These are phyloP conservation scores for Panzeria rudis DNA, from an alignment of 2,888 invertebrate genomes.

Conservation along the genomic window DNA sequence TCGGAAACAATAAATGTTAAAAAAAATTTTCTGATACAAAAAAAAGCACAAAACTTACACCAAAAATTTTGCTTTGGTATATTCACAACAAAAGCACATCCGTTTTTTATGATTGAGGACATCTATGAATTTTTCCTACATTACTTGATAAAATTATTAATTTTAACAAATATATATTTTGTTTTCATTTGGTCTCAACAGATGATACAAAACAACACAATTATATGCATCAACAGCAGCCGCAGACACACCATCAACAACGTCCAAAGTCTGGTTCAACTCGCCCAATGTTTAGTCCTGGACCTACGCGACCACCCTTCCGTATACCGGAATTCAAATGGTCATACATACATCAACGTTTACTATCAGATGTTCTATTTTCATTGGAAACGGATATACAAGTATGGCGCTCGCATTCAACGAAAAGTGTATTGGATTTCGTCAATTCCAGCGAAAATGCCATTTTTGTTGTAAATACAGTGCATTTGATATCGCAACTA, in stretches of 20 bases:
- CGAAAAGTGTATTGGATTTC: conserved; percentile 98
- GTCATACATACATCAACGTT: conserved; percentile 98
- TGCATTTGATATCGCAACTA: conserved; percentile 99
- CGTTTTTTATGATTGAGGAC: too few species aligned
- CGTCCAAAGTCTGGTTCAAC: conserved; percentile 87
- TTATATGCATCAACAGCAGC: conserved; percentile 47
- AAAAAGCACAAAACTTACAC: too few species aligned
- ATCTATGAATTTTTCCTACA: too few species aligned
- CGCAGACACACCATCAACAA: conserved; percentile 73
- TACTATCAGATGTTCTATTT: conserved; percentile 97
- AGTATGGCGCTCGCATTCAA: conserved; percentile 95
- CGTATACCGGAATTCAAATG: conserved; percentile 99
- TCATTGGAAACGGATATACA: conserved; percentile 99
- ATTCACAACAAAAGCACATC: too few species aligned
- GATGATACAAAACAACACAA: conserved; percentile 55
- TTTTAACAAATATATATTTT: neutral
- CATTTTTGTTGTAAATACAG: conserved; percentile 99
- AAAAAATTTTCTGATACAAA: too few species aligned
- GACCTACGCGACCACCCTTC: conserved; percentile 97
- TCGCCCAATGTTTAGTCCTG: conserved; percentile 96
- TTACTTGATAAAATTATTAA: too few species aligned
- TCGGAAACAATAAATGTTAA: too few species aligned
- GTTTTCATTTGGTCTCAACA: neutral
- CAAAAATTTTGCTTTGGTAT: too few species aligned
- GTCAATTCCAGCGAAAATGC: conserved; percentile 99